A percentile compares a stretch with the other conserved stretches of the same genome.
phyloP scores from a whole-genome alignment of 2,888 invertebrate species.

The Sphecodes monilicornis region DNA sequence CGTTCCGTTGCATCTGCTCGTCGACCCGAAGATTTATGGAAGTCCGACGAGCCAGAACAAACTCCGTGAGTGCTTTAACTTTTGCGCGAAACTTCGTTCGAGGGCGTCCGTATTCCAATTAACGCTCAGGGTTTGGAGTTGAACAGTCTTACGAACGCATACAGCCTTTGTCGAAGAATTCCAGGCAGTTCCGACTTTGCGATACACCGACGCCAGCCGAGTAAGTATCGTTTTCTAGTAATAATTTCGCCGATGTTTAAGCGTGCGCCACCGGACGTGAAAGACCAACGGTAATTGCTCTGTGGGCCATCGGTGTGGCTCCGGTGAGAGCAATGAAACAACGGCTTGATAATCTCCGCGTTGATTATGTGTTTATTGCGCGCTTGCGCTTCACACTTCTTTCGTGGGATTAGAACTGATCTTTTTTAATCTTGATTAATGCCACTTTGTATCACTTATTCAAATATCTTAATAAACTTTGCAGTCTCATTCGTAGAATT shows the following conservation, averaged over 20 bases:
- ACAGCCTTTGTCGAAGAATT: slow-evolving; percentile 4
- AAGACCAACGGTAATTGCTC: not conserved
- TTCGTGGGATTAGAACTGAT: no score
- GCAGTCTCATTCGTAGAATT: slow-evolving; percentile 50
- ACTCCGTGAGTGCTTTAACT: not conserved
- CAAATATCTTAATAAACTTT: slow-evolving; percentile 50
- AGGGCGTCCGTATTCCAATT: slow-evolving; percentile 31
- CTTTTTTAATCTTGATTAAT: no score
- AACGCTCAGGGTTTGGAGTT: slow-evolving; percentile 23
- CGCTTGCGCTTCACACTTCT: not conserved
- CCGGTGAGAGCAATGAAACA: not conserved
- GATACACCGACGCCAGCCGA: not conserved
- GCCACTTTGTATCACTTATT: slow-evolving; percentile 57
- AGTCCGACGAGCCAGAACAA: not conserved
- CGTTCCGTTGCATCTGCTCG: slow-evolving; percentile 1
- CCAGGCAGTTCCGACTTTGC: not conserved
- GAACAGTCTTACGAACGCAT: not conserved
- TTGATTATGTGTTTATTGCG: not conserved
- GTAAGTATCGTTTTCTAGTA: slow-evolving; percentile 23
- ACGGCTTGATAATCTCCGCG: not conserved
- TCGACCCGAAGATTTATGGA: not conserved
- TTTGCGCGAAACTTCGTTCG: slow-evolving; percentile 26
- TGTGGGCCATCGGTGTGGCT: not conserved
- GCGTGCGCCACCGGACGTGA: not conserved
- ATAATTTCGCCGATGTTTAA: slow-evolving; percentile 5